These are phyloP conservation scores for Geotrypetes seraphini DNA, from an alignment of 2,797 vertebrate species.

Conservation along the genomic window DNA sequence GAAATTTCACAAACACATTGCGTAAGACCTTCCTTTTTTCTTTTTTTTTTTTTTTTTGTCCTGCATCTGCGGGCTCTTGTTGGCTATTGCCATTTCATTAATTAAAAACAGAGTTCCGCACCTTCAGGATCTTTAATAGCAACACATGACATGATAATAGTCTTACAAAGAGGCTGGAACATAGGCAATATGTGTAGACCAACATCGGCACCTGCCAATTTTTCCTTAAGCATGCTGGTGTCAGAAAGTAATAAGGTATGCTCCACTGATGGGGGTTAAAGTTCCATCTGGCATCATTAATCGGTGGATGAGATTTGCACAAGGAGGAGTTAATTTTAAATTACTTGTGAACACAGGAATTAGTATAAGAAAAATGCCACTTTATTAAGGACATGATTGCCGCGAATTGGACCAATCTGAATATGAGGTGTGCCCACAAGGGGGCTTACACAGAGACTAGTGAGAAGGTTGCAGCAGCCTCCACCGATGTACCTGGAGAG, in stretches of 20 bases:
- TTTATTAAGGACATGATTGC: too few relatives aligned
- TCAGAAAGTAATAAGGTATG: not conserved
- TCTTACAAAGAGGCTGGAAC: not conserved
- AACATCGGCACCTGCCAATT: not conserved
- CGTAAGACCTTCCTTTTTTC: constrained; percentile 12
- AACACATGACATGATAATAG: constrained; percentile 3
- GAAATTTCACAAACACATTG: constrained; percentile 13
- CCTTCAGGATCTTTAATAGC: not conserved
- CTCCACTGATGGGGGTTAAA: constrained; percentile 14
- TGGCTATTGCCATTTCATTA: constrained; percentile 5
- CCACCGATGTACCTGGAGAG: too few relatives aligned
- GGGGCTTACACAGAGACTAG: too few relatives aligned
- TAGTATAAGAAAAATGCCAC: too few relatives aligned
- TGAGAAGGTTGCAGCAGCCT: too few relatives aligned
- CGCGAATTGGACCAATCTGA: too few relatives aligned
- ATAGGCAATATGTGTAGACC: not conserved
- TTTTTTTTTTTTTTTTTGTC: constrained; percentile 15
- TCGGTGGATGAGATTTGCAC: constrained; percentile 8
- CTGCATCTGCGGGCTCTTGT: constrained; percentile 25
- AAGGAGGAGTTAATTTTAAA: too few relatives aligned
- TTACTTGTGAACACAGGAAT: too few relatives aligned
- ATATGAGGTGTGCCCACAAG: too few relatives aligned
- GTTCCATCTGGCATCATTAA: constrained; percentile 17
- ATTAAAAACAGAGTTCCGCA: constrained; percentile 10
- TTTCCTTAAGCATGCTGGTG: constrained; percentile 1